Base-by-base conservation (phyloP, 2,113 vertebrate genomes). In the Brachyhypopomus occidentalis region DNA sequence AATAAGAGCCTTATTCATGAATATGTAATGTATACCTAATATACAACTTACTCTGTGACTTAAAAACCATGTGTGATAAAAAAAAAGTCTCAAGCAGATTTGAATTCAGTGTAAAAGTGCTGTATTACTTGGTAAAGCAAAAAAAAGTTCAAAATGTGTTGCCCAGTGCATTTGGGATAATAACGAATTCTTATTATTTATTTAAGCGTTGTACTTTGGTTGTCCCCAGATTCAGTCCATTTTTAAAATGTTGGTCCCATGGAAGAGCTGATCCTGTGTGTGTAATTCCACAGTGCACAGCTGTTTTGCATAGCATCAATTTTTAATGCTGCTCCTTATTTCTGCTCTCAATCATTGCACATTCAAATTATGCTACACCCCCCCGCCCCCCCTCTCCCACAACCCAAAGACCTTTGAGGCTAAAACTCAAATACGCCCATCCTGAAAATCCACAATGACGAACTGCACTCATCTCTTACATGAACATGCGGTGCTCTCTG, bases 301-400 rank as follows among this genome's bases (percentile, higher is more conserved):
- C 45, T 80, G n/a, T n/a, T 81, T 75, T 75, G 79, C 79, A 81
- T 75, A 27, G 56, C 79, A 81, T 81, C 5, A n/a, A 81, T 81
- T 55, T 75, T 81, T 81, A 81, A 75, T 23, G 25, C 60, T 58
- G 9, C n/a, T 38, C 64, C 59, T 80, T 74, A 74, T 74, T 72
- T 74, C 71, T 56, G 71, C 62, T 67, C 48, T 36, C 52, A 38
- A 41, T 74, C 72, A 75, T n/a, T 23, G 36, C 45, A 56, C 59
- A 19, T 64, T 63, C 22, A 58, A 14, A 38, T 38, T 36, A 27
- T 20, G 2, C 20, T 23, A 22, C 19, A 19, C 30, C 64, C 22
- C 34, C 41, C 22, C 17, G 11, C 0, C 1, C 14, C 2, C 5
- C n/a, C 30, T 11, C 19, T 11, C 48, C 45, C 58, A 52, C 45